Base-by-base conservation (phyloP, 2,113 vertebrate species). In the Thinocorus orbignyianus region DNA sequence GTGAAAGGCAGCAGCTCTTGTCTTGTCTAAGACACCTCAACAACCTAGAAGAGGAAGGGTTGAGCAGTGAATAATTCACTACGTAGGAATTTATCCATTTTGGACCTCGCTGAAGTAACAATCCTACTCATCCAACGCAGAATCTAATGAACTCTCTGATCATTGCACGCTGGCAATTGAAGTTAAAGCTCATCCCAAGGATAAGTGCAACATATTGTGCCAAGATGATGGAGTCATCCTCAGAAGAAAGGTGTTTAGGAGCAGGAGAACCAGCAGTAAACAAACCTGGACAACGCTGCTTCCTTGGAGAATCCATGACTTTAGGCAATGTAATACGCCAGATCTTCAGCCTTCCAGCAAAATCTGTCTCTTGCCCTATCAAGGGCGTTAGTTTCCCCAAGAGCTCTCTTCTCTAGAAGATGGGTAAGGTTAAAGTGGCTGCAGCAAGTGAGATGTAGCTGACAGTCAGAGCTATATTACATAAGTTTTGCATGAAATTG, bases 401-500 rank as follows among this genome's bases (percentile, higher is more conserved):
- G 7, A 89, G 14, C 11, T 52, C 24, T 78, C 41, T 80, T 74
- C 78, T 31, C 41, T 48, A 86, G 92, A 44, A 58, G 20, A 79
- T 2, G 35, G 49, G 46, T 22, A 48, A 8, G 46, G 62, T 9
- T 62, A 24, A 64, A 91, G 35, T 24, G 73, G 60, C 24, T 70
- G 64, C 41, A 71, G 86, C 19, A 60, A 44, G 17, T 5, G 54
- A 70, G 70, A 74, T 12, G 44, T 13, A 79, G 64, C 51, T 52
- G 78, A 79, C 33, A 31, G 72, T 81, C 73, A 88, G 81, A 90
- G 44, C 11, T 35, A 1, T 19, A 66, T 86, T 94, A 77, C 69
- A 46, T 62, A 94, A 97, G 26, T 81, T 82, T 93, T 80, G 44
- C 52, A 69, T 48, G 84, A 90, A 94, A 66, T 28, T 35, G 11